These are phyloP conservation scores for Seladonia tumulorum DNA, from an alignment of 2,888 invertebrate genomes.

Conservation along the genomic window DNA sequence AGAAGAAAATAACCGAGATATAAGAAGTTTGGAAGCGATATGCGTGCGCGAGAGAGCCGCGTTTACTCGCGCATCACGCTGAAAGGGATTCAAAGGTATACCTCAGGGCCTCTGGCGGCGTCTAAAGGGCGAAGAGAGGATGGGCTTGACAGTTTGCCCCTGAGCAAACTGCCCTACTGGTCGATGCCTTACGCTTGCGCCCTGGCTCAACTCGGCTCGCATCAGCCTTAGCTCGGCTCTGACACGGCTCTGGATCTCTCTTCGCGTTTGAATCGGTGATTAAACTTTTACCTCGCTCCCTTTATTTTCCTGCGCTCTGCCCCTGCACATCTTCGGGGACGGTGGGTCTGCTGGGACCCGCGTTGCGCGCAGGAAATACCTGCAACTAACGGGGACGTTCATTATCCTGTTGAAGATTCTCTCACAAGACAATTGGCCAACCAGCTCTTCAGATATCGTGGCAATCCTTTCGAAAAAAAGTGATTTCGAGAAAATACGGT, in stretches of 20 bases:
- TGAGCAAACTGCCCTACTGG: constrained; percentile 71
- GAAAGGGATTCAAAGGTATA: constrained; percentile 61
- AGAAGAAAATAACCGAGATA: constrained; percentile 37
- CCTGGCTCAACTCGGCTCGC: constrained; percentile 27
- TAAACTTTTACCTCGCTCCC: constrained; percentile 49
- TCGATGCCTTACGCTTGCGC: constrained; percentile 76
- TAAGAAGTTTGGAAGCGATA: constrained; percentile 52
- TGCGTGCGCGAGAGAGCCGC: constrained; percentile 49
- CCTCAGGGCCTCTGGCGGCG: constrained; percentile 43
- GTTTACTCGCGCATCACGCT: constrained; percentile 61
- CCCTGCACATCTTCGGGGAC: neutral
- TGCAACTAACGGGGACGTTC: neutral
- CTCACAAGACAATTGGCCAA: no score
- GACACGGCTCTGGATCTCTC: constrained; percentile 4
- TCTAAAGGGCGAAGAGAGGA: constrained; percentile 47
- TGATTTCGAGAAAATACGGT: no score
- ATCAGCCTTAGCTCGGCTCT: constrained; percentile 27
- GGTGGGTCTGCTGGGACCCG: neutral
- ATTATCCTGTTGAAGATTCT: neutral
- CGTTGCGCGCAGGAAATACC: neutral
- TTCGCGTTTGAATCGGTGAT: constrained; percentile 54
- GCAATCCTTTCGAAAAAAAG: no score
- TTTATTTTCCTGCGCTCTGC: constrained; percentile 3
- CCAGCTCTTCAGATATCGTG: no score
- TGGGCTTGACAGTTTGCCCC: constrained; percentile 54